Conservation (phyloP, 2,113 vertebrate species). For the Microtus richardsoni region DNA sequence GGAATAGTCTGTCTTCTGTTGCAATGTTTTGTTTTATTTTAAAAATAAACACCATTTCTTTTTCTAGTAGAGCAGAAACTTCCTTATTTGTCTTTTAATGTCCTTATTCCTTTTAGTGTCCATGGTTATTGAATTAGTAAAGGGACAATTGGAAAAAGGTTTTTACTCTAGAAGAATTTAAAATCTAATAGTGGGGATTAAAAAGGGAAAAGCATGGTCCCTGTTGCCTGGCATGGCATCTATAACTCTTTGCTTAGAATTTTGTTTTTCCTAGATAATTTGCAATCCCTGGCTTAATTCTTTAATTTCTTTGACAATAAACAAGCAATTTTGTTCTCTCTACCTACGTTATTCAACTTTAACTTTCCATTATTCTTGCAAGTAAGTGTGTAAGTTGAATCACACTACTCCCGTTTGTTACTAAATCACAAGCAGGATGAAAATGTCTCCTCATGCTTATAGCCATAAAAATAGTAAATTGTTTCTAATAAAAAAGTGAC, state of each 20-base stretch:
- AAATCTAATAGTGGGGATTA: background rate
- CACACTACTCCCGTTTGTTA: conserved; percentile 6
- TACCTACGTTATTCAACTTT: conserved; percentile 20
- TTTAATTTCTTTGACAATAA: conserved; percentile 31
- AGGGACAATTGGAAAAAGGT: background rate
- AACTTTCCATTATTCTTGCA: conserved; percentile 15
- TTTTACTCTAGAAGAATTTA: conserved; percentile 44
- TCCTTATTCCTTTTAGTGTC: background rate
- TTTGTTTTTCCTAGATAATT: conserved; percentile 3
- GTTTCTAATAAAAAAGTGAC: conserved; percentile 39
- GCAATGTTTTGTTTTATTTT: background rate
- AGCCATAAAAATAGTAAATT: conserved; percentile 39
- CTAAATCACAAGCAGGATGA: conserved; percentile 25
- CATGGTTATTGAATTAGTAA: background rate
- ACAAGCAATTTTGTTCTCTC: background rate
- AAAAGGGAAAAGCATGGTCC: background rate
- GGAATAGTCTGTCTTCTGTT: background rate
- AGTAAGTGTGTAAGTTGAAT: conserved; percentile 12
- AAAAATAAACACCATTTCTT: conserved; percentile 7
- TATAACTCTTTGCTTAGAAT: conserved; percentile 19
- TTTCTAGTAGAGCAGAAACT: background rate
- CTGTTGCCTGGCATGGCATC: background rate
- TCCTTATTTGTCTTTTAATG: background rate
- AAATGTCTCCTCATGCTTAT: background rate
- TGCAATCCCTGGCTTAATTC: background rate